phyloP scores from a whole-genome alignment of 2,888 invertebrate species.

The Nasonia oneida region DNA sequence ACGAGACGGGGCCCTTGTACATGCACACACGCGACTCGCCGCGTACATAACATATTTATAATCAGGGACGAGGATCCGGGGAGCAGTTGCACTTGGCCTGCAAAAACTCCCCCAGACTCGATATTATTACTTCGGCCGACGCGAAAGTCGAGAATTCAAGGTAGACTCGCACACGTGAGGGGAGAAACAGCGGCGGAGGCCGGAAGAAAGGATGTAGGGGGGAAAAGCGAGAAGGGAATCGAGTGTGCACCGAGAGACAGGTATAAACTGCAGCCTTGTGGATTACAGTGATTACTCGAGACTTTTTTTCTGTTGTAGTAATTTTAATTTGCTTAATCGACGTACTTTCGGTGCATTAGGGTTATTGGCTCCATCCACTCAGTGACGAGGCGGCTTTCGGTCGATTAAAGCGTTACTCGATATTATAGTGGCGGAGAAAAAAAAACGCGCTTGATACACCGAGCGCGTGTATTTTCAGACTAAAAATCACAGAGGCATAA shows the following conservation, averaged over 20 bases:
- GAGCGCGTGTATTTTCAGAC: too few relatives aligned
- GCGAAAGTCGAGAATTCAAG: neutral
- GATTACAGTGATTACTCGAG: neutral
- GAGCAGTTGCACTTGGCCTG: slow-evolving; percentile 17
- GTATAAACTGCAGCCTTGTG: neutral
- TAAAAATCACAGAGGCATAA: neutral
- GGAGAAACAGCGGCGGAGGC: neutral
- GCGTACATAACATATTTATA: slow-evolving; percentile 10
- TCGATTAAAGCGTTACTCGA: neutral
- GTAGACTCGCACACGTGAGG: neutral
- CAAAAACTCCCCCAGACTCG: slow-evolving; percentile 14
- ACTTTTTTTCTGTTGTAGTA: neutral
- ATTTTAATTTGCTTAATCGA: neutral
- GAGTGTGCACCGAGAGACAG: neutral
- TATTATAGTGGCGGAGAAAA: too few relatives aligned
- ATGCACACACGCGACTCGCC: neutral
- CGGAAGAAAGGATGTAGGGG: slow-evolving; percentile 8
- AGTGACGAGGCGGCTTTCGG: neutral
- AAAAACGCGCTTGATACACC: too few relatives aligned
- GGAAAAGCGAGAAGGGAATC: neutral
- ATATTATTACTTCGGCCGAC: neutral
- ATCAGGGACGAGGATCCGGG: neutral
- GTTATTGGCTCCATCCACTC: neutral
- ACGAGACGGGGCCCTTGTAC: neutral
- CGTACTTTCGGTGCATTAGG: neutral